Percentiles rank a stretch among this genome's conserved stretches.
Conservation (phyloP, 2,888 invertebrate species). For the Diloba caeruleocephala region DNA sequence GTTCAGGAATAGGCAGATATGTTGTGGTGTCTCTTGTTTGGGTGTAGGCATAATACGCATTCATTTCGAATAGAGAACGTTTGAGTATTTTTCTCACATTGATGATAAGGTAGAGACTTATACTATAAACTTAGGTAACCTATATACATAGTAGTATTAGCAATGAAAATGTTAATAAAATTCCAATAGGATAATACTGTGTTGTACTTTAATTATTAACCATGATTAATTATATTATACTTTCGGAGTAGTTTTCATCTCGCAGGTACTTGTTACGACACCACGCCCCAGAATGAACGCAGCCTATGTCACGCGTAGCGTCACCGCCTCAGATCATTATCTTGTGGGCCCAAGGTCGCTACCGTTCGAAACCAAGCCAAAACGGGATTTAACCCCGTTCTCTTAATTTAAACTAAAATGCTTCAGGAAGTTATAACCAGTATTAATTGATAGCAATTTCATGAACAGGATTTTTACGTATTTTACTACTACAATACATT, state of each 20-base stretch:
- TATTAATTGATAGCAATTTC: neutral
- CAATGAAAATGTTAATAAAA: too few species aligned
- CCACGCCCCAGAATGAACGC: slow-evolving; percentile 33
- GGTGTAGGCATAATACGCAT: too few species aligned
- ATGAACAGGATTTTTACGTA: neutral
- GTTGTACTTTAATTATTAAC: too few species aligned
- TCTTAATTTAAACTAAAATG: slow-evolving; percentile 15
- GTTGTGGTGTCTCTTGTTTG: too few species aligned
- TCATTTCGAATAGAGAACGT: too few species aligned
- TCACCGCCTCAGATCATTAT: slow-evolving; percentile 57
- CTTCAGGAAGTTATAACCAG: slow-evolving; percentile 27
- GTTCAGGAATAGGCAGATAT: too few species aligned
- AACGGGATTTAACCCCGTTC: slow-evolving; percentile 45
- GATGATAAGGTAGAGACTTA: too few species aligned
- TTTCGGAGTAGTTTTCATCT: slow-evolving; percentile 22
- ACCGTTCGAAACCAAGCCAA: slow-evolving; percentile 36
- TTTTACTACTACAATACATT: neutral
- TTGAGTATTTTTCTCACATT: too few species aligned
- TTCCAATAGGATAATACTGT: too few species aligned
- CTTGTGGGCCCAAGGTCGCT: slow-evolving; percentile 61
- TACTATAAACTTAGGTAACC: too few species aligned
- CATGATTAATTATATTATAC: slow-evolving; percentile 33
- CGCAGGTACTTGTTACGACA: slow-evolving; percentile 21
- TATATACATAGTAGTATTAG: too few species aligned
- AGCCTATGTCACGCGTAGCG: slow-evolving; percentile 50